Percentiles rank a stretch among this genome's conserved stretches.
Evolutionary conservation across 2,888 invertebrate species (phyloP).

Genomic region (Tryphoninae sp.): DNA sequence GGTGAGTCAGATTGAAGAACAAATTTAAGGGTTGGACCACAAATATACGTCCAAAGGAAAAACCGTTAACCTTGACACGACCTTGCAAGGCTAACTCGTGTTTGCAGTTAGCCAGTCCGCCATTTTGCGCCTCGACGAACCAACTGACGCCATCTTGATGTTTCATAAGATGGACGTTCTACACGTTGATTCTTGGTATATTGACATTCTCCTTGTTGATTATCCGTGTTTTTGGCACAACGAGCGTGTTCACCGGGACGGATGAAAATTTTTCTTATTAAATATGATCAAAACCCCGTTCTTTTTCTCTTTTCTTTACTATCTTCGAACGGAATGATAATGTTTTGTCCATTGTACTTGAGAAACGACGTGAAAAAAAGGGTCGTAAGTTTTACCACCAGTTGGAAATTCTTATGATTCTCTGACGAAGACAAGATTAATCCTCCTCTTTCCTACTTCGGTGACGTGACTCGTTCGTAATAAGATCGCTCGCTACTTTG

Average conservation of each 20-base stretch:
- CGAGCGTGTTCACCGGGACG: not conserved
- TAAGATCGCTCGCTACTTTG: slow-evolving; percentile 16
- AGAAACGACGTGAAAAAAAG: not conserved
- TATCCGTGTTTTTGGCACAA: not conserved
- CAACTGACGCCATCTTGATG: too few species aligned
- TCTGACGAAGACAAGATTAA: slow-evolving; percentile 23
- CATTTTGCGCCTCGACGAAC: too few species aligned
- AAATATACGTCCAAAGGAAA: too few species aligned
- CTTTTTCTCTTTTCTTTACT: slow-evolving; percentile 10
- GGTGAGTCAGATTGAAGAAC: slow-evolving; percentile 9
- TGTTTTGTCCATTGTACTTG: not conserved
- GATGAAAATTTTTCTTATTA: not conserved
- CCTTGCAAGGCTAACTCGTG: too few species aligned
- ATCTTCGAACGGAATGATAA: not conserved
- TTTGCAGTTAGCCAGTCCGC: too few species aligned
- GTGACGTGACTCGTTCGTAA: slow-evolving; percentile 6
- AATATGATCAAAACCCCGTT: not conserved
- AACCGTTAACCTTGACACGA: too few species aligned
- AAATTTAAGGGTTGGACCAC: not conserved
- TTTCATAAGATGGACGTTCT: too few species aligned
- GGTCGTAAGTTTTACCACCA: not conserved
- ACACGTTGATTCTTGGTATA: not conserved
- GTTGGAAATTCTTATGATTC: not conserved
- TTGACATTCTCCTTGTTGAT: not conserved
- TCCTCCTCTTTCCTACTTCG: not conserved